Evolutionary conservation across 2,888 invertebrate species (phyloP).

Genomic region (Corythucha ciliata): DNA sequence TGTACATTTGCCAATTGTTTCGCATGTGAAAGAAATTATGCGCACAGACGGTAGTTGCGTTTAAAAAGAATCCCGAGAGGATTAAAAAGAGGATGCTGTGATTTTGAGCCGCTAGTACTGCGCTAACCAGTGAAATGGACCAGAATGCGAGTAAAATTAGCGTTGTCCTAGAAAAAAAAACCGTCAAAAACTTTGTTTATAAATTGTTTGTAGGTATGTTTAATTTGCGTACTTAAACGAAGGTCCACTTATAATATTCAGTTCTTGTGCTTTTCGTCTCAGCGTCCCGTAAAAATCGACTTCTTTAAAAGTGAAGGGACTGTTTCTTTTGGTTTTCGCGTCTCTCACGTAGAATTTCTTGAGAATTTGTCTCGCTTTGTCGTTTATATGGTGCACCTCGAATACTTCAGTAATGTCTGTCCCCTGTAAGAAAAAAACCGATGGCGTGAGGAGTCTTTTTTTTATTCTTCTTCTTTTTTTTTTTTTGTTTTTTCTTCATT

Average conservation of each 20-base stretch:
- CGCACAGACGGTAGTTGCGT: conserved; percentile 51
- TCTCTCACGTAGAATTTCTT: conserved; percentile 57
- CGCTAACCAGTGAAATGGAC: conserved; percentile 41
- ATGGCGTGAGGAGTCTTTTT: neutral
- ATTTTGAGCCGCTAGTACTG: conserved; percentile 34
- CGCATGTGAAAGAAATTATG: conserved; percentile 71
- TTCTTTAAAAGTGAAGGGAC: conserved; percentile 62
- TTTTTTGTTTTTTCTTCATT: no score
- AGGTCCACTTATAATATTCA: conserved; percentile 27
- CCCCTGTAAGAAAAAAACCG: conserved; percentile 52
- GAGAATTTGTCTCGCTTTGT: conserved; percentile 50
- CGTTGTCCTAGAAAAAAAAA: conserved; percentile 38
- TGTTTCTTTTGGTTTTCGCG: conserved; percentile 54
- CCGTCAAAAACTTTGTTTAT: conserved; percentile 8
- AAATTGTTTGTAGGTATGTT: no score
- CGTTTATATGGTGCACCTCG: conserved; percentile 59
- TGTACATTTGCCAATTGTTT: conserved; percentile 69
- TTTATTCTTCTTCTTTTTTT: no score
- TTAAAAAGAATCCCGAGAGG: conserved; percentile 50
- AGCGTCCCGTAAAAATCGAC: conserved; percentile 66
- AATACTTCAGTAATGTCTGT: conserved; percentile 74
- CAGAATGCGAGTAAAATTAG: conserved; percentile 43
- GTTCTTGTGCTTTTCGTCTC: conserved; percentile 41
- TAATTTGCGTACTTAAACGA: conserved; percentile 26
- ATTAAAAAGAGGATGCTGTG: conserved; percentile 40